phyloP scores from a whole-genome alignment of 2,888 invertebrate species.

The Pseudolycoriella hygida region DNA sequence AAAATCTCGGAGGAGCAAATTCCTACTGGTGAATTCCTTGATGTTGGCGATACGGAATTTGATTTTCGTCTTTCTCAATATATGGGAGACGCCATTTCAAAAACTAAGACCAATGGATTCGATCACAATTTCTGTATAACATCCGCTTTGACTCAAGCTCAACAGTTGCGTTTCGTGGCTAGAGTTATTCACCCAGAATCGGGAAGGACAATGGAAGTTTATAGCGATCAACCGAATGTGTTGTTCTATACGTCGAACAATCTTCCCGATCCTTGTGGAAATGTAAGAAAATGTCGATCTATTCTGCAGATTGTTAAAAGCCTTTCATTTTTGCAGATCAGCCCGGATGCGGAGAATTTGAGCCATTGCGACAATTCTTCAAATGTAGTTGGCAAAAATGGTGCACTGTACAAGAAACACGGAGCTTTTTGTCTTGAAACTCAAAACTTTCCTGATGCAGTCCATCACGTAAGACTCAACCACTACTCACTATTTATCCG shows the following conservation, averaged over 20 bases:
- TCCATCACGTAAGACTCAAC: constrained; percentile 69
- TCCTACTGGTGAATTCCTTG: constrained; percentile 40
- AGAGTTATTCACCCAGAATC: constrained; percentile 44
- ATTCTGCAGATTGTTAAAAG: no score
- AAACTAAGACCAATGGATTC: constrained; percentile 52
- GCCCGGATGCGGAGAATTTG: no score
- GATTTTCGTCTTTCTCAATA: constrained; percentile 52
- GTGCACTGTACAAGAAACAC: constrained; percentile 50
- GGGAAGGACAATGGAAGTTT: constrained; percentile 61
- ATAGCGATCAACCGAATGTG: constrained; percentile 75
- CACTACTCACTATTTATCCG: no score
- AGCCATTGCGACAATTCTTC: no score
- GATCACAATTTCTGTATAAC: constrained; percentile 70
- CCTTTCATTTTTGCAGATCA: no score
- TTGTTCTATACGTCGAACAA: constrained; percentile 58
- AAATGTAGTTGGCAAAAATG: constrained; percentile 59
- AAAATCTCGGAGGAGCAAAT: constrained; percentile 49
- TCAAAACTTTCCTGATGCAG: constrained; percentile 82
- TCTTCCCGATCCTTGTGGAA: background rate
- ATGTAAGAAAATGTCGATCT: background rate
- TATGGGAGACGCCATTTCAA: constrained; percentile 46
- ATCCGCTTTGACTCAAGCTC: constrained; percentile 34
- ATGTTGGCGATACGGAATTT: constrained; percentile 48
- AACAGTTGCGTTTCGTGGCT: constrained; percentile 41
- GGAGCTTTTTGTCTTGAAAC: constrained; percentile 78